Evolutionary conservation across 1,140 invertebrate genomes (phyloP), one percentile per base, ranked within the genome.

Genomic region (Philotrypesis tridentata): DNA sequence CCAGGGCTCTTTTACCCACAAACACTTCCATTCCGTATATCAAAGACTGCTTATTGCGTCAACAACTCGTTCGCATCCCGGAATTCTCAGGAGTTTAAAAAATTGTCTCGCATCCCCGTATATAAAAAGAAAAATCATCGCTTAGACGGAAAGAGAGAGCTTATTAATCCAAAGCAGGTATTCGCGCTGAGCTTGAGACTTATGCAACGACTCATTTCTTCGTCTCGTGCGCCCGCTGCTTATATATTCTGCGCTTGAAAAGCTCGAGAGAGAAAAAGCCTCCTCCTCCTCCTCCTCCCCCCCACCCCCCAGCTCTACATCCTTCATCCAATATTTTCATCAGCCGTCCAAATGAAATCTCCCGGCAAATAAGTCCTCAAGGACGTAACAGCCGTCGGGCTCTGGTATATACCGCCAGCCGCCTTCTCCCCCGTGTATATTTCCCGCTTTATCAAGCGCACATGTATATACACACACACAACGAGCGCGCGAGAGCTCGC

Each of bases 341-440:
- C 61, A 65, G 61, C 61, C 60, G 12, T 48, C 27, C 61, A 25
- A 40, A 65, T 65, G 61, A 65, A 65, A 65, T 65, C 27, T 65
- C 61, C 61, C 25, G 61, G 14, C 61, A 29, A 65, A 65, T 29
- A 27, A 65, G 61, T 65, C 61, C 25, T 23, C 61, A 65, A 65
- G 61, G 61, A 65, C 61, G 17, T 65, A 14, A 25, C 23, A 65
- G 61, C 23, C 27, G 61, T 29, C 23, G 48, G 6, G 48, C 40
- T 40, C n/a, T 33, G 2, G 11, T 37, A 37, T 37, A n/a, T n/a
- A n/a, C n/a, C n/a, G n/a, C 33, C 33, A 5, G 33, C 3, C 9
- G 33, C 33, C n/a, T 37, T 37, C 33, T 9, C 33, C 48, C 9
- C 17, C 55, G 21, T 21, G 1, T 23, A 31, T 31, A 17, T 37